These are phyloP conservation scores for Oxygymnocypris stewartii DNA, from an alignment of 2,113 vertebrate genomes.

Conservation along the genomic window DNA sequence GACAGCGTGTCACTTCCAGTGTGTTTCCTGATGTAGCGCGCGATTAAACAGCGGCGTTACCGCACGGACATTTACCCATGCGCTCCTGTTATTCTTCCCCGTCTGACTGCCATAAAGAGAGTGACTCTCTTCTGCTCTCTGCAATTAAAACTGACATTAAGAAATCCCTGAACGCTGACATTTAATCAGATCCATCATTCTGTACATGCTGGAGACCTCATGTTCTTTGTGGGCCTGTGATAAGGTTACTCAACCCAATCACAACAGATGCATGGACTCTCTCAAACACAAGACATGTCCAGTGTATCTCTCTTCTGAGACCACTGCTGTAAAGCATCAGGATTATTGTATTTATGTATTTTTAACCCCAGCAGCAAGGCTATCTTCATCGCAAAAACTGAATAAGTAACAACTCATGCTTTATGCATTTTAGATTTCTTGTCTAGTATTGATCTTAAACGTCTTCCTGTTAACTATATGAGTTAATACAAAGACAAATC, in stretches of 20 bases:
- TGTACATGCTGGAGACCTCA: neutral
- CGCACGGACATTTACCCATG: neutral
- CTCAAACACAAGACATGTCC: neutral
- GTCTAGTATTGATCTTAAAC: too few species aligned
- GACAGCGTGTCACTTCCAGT: neutral
- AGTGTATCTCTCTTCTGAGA: neutral
- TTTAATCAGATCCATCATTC: constrained; percentile 2
- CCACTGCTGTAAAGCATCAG: neutral
- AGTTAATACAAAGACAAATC: neutral
- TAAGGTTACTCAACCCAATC: neutral
- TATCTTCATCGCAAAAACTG: too few species aligned
- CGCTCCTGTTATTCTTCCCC: neutral
- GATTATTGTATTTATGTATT: too few species aligned
- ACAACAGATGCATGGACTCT: neutral
- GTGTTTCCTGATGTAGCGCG: neutral
- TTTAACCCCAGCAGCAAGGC: neutral
- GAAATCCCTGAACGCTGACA: neutral
- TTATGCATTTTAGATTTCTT: too few species aligned
- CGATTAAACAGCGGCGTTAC: neutral
- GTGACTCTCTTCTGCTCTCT: neutral
- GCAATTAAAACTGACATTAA: constrained; percentile 21
- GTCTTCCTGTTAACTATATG: too few species aligned
- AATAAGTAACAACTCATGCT: too few species aligned
- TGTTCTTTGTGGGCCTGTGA: neutral
- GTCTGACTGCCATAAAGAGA: neutral